phyloP scores from a whole-genome alignment of 2,888 invertebrate species.

The Rhagonycha fulva region DNA sequence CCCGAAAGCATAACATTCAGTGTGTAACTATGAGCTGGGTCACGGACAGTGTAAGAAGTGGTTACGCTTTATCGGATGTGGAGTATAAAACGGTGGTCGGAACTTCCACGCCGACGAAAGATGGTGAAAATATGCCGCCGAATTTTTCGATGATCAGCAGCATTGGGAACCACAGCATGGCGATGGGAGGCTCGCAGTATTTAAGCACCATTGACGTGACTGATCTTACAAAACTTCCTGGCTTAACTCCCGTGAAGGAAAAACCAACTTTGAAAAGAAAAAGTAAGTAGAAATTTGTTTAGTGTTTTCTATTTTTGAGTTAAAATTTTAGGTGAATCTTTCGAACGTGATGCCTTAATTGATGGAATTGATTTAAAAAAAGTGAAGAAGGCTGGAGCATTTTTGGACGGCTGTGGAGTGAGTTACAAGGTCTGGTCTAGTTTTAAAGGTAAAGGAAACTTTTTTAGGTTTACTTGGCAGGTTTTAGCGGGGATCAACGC shows the following conservation, averaged over 20 bases:
- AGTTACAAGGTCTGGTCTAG: slow-evolving; percentile 46
- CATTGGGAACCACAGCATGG: slow-evolving; percentile 40
- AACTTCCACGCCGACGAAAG: slow-evolving; percentile 75
- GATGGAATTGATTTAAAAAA: slow-evolving; percentile 64
- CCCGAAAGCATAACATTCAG: slow-evolving; percentile 56
- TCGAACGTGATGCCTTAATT: slow-evolving; percentile 40
- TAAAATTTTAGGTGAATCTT: slow-evolving; percentile 23
- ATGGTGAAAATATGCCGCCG: slow-evolving; percentile 49
- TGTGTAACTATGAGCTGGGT: slow-evolving; percentile 83
- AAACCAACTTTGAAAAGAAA: slow-evolving; percentile 15
- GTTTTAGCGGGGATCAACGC: slow-evolving; percentile 64
- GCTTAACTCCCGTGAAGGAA: slow-evolving; percentile 1
- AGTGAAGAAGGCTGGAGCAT: slow-evolving; percentile 75
- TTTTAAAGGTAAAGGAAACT: not conserved
- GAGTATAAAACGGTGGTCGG: slow-evolving; percentile 63
- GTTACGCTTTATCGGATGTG: slow-evolving; percentile 68
- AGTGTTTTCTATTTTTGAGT: not conserved
- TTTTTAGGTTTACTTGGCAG: slow-evolving; percentile 68
- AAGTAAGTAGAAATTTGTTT: slow-evolving; percentile 9
- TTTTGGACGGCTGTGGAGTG: slow-evolving; percentile 89
- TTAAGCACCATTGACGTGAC: slow-evolving; percentile 30
- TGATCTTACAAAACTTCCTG: slow-evolving; percentile 1
- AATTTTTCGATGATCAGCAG: slow-evolving; percentile 59
- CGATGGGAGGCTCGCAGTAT: slow-evolving; percentile 5
- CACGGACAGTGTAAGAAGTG: slow-evolving; percentile 72